Evolutionary conservation across 2,797 vertebrate genomes (phyloP).

Genomic region (Gymnocypris eckloni): DNA sequence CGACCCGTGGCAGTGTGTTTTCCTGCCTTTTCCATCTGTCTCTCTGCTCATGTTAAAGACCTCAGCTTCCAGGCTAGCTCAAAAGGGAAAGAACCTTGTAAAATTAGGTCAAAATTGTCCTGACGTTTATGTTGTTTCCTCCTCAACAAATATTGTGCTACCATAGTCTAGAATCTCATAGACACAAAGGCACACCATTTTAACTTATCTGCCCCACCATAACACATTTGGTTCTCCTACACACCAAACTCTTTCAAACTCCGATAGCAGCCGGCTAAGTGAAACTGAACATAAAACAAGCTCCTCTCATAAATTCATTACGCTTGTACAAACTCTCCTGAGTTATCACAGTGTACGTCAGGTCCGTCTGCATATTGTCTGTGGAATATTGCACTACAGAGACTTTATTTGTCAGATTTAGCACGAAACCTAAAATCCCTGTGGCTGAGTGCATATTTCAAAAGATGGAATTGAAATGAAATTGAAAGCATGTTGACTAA

Average conservation of each 20-base stretch:
- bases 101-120: background rate
- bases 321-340: constrained; percentile 50
- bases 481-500: constrained; percentile 66
- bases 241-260: constrained; percentile 38
- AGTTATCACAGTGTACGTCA: constrained; percentile 49
- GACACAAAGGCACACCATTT: constrained; percentile 24
- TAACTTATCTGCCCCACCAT: constrained; percentile 30
- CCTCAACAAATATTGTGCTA: background rate
- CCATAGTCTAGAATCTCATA: background rate
- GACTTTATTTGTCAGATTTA: constrained; percentile 69
- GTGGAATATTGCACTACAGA: constrained; percentile 57
- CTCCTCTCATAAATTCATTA: constrained; percentile 58
- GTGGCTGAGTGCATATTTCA: constrained; percentile 62
- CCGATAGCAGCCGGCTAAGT: constrained; percentile 29
- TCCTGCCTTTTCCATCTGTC: constrained; percentile 36
- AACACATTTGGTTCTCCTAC: constrained; percentile 42
- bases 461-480: constrained; percentile 57
- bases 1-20: constrained; percentile 10
- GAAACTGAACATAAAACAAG: constrained; percentile 50
- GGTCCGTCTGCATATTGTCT: constrained; percentile 32
- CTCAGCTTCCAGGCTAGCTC: background rate
- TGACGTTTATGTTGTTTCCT: constrained; percentile 1
- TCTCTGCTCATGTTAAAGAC: constrained; percentile 14
- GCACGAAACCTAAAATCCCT: constrained; percentile 61
- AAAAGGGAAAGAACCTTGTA: background rate